Evolutionary conservation across 2,888 invertebrate genomes (phyloP), one percentile per base, ranked within the genome.

Genomic region (Keiferia lycopersicella): DNA sequence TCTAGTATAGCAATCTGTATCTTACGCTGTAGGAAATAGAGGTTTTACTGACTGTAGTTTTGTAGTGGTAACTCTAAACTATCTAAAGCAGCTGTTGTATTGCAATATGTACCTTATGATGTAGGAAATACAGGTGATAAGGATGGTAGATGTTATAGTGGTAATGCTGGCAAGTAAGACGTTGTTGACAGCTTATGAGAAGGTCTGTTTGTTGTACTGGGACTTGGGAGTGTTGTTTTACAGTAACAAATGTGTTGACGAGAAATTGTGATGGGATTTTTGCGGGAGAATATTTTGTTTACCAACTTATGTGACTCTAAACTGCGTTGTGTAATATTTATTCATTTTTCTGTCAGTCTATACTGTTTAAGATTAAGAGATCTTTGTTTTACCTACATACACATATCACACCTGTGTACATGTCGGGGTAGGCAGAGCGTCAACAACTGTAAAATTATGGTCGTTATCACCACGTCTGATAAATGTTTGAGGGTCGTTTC

Each of bases 141-240:
- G 26, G 7, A 22, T 41, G 2, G 45, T 26, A 30, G 30, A 10
- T 34, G 34, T 2, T 26, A 34, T n/a, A 8, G n/a, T 16, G 56
- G 10, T 30, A n/a, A 11, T 16, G 34, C 14, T 2, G 34, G 56
- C n/a, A 10, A 34, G 16, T 8, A 77, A 77, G 78, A 78, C 77
- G 77, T 74, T 74, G 79, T 74, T 83, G 85, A 82, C 82, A 82
- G 86, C 84, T 86, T 87, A 86, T 88, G 82, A 86, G 83, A 69
- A 80, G 81, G 68, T 79, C 77, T 79, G 75, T 82, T 81, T 81
- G 80, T 76, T 69, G 65, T 69, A 65, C 61, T 65, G 22, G 64
- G 65, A 65, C 66, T 64, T 53, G 63, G 63, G 67, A 57, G 59
- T 65, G 68, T 64, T 65, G 66, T 69, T 66, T 68, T 20, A 34